Evolutionary conservation across 2,888 invertebrate species (phyloP).

Genomic region (Carterocephalus palaemon): DNA sequence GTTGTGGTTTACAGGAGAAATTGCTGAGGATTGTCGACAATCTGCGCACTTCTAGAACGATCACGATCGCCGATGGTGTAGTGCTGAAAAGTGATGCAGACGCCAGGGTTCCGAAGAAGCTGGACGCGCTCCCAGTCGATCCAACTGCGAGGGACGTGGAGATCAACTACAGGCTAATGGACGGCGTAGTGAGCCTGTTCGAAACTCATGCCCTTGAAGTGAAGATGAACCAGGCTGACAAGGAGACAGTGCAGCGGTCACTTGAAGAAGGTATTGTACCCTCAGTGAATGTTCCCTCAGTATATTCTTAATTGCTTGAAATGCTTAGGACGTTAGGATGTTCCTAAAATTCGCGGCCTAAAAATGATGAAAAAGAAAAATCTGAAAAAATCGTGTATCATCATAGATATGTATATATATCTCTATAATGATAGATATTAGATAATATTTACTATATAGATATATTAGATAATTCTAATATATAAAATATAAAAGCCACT

Average conservation of each 20-base stretch:
- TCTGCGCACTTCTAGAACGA: constrained; percentile 57
- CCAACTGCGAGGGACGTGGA: constrained; percentile 84
- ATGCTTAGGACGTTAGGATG: neutral
- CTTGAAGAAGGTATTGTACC: constrained; percentile 87
- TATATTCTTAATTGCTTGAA: neutral
- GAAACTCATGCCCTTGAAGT: constrained; percentile 89
- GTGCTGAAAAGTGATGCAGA: constrained; percentile 76
- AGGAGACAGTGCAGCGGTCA: constrained; percentile 86
- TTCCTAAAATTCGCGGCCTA: no score
- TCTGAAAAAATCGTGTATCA: neutral
- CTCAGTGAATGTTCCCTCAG: no score
- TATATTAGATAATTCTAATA: no score
- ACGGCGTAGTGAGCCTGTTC: constrained; percentile 86
- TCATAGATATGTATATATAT: no score
- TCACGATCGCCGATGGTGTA: constrained; percentile 82
- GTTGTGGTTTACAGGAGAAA: constrained; percentile 79
- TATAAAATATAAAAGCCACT: no score
- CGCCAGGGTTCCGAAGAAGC: constrained; percentile 74
- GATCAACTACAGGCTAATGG: constrained; percentile 85
- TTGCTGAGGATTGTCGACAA: constrained; percentile 84
- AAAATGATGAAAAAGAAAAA: neutral
- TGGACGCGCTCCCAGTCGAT: constrained; percentile 84
- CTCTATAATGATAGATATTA: no score
- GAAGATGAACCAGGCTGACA: constrained; percentile 86
- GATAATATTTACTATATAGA: no score